A percentile compares a stretch with the other conserved stretches of the same genome.
Conservation (phyloP, 1,140 invertebrate species). For the Orussus abietinus region DNA sequence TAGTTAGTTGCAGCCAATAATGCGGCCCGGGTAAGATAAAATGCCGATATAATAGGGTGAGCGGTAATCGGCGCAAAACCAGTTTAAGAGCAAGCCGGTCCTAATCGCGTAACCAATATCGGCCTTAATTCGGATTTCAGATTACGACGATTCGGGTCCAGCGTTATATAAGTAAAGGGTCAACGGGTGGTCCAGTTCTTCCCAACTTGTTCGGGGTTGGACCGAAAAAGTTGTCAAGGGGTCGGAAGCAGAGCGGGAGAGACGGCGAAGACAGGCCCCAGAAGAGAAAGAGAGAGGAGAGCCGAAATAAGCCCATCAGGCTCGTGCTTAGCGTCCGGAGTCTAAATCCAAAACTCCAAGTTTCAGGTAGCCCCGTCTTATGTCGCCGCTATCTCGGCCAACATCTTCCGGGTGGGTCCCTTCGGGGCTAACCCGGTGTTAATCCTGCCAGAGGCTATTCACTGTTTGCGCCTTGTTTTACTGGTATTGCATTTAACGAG, state of each 20-base stretch:
- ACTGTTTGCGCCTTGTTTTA: conserved; percentile 44
- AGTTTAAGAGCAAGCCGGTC: conserved; percentile 21
- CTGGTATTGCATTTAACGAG: conserved; percentile 44
- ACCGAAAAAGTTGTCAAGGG: background rate
- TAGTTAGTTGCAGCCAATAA: too few relatives aligned
- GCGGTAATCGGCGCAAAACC: conserved; percentile 20
- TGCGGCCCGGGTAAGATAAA: too few relatives aligned
- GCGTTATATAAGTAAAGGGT: conserved; percentile 21
- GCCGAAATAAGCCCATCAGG: too few relatives aligned
- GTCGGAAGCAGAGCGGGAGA: background rate
- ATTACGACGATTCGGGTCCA: conserved; percentile 4
- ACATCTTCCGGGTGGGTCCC: conserved; percentile 5
- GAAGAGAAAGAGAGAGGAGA: too few relatives aligned
- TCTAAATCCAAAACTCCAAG: conserved; percentile 21
- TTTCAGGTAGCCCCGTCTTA: conserved; percentile 21
- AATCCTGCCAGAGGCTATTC: conserved; percentile 20
- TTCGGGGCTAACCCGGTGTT: background rate
- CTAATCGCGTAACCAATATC: conserved; percentile 26
- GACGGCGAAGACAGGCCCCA: background rate
- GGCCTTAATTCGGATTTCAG: conserved; percentile 26
- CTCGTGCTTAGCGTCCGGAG: conserved; percentile 18
- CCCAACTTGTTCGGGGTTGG: background rate
- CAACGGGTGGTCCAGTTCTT: conserved; percentile 29
- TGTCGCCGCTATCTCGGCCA: conserved; percentile 14
- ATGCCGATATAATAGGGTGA: conserved; percentile 6